Evolutionary conservation across 2,888 invertebrate species (phyloP), one percentile per base, ranked within the genome.

Genomic region (Campopleginae sp.): DNA sequence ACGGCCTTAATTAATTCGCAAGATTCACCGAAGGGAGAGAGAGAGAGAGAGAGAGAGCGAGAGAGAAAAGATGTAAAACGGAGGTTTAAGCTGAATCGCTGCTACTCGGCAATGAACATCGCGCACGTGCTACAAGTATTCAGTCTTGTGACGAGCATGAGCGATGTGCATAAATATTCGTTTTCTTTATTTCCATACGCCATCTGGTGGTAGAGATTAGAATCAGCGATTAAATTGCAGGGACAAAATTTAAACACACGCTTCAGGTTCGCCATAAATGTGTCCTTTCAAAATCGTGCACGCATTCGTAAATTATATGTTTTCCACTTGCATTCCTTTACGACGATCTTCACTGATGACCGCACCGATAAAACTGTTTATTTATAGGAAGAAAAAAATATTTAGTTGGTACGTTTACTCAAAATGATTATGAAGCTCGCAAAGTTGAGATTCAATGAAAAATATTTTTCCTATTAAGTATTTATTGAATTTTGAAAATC

Each of bases 1-100:
- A 87, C 82, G 86, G 71, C 82, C 87, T 82, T 82, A 82, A 87
- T 87, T 87, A 86, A 87, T 87, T 87, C 84, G 74, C 74, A 74
- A 82, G 70, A 80, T 82, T 84, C 80, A 78, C 74, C 68, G 46
- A 65, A 75, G 79, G 68, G 77, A 7, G 61, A 71, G 63, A 42
- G 51, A 51, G 58, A 68, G 54, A 70, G 31, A 44, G 76, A 54
- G 70, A 72, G 38, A 66, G 66, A 72, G 71, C 48, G 19, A 68
- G 44, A 81, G 54, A 84, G 70, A 54, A 70, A 63, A 46, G 78
- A 33, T 63, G 78, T 38, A 46, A 54, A 72, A 63, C 58, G 71
- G 42, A 75, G 71, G 76, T 83, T 80, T 72, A 38, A 61, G 74
- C 80, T 33, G 68, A 80, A 80, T 70, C 23, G 58, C 75, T 48